Evolutionary conservation across 1,140 invertebrate species (phyloP).

Genomic region (Microplitis demolitor): DNA sequence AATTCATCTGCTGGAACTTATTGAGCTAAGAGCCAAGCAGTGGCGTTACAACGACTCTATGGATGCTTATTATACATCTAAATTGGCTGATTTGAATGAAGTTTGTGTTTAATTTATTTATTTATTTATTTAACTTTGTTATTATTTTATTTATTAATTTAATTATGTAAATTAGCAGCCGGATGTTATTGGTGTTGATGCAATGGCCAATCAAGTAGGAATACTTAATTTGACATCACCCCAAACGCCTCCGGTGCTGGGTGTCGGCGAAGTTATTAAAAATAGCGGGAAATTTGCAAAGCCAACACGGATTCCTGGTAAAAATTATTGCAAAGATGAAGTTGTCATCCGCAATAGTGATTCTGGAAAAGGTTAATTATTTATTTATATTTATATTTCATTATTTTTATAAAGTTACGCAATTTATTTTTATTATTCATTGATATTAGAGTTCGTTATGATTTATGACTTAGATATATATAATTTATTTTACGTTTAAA

Average conservation of each 20-base stretch:
- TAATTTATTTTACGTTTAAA: slow-evolving; percentile 3
- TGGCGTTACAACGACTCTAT: slow-evolving; percentile 82
- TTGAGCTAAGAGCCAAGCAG: slow-evolving; percentile 84
- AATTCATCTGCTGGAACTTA: slow-evolving; percentile 83
- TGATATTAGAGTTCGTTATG: too few species aligned
- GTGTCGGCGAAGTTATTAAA: slow-evolving; percentile 82
- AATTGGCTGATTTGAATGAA: slow-evolving; percentile 72
- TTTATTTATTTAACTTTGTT: not conserved
- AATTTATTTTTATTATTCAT: too few species aligned
- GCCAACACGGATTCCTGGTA: slow-evolving; percentile 87
- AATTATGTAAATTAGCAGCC: slow-evolving; percentile 24
- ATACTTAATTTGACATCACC: slow-evolving; percentile 49
- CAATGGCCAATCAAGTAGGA: slow-evolving; percentile 45
- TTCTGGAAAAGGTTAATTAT: slow-evolving; percentile 85
- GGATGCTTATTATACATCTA: slow-evolving; percentile 81
- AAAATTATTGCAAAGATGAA: slow-evolving; percentile 92
- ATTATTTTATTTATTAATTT: not conserved
- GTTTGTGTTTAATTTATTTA: slow-evolving; percentile 36
- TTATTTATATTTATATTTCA: slow-evolving; percentile 18
- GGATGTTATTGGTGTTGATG: slow-evolving; percentile 46
- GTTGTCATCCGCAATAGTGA: slow-evolving; percentile 91
- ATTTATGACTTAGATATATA: not conserved
- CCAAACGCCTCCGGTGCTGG: slow-evolving; percentile 66
- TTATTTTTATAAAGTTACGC: not conserved
- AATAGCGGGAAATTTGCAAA: slow-evolving; percentile 85